Conservation (phyloP, 2,797 vertebrate species). For the Sebastes steindachneri region DNA sequence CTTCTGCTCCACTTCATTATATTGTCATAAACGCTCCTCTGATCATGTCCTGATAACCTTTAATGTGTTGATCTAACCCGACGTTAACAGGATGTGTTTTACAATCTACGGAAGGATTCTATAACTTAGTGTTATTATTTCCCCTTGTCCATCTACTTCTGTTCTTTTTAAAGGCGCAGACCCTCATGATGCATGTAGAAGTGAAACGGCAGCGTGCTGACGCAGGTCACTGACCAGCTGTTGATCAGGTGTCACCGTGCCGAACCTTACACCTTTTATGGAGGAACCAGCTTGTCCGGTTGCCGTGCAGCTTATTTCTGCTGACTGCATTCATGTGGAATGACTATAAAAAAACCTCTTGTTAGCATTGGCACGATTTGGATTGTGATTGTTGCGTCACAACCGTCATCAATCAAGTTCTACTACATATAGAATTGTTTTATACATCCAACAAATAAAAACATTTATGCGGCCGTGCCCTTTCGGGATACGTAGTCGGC, state of each 20-base stretch:
- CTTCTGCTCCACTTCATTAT: slow-evolving; percentile 48
- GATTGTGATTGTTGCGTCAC: not conserved
- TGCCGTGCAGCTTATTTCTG: slow-evolving; percentile 20
- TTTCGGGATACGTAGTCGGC: not conserved
- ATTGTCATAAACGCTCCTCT: slow-evolving; percentile 26
- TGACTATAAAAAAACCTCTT: not conserved
- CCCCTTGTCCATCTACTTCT: not conserved
- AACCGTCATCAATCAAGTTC: slow-evolving; percentile 31
- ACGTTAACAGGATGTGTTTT: not conserved
- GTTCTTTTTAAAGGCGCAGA: not conserved
- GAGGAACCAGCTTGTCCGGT: slow-evolving; percentile 69
- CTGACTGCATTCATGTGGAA: not conserved
- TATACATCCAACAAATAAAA: not conserved
- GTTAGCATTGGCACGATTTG: not conserved
- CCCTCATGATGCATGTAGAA: not conserved
- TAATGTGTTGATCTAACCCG: not conserved
- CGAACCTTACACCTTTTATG: slow-evolving; percentile 9
- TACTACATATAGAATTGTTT: not conserved
- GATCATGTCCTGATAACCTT: slow-evolving; percentile 3
- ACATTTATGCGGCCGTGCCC: not conserved
- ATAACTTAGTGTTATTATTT: not conserved
- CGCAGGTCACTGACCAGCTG: slow-evolving; percentile 15
- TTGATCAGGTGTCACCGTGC: slow-evolving; percentile 20
- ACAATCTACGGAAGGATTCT: not conserved
- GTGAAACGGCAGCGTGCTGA: not conserved